Evolutionary conservation across 2,113 vertebrate species (phyloP).

Genomic region (Tragulus kanchil): DNA sequence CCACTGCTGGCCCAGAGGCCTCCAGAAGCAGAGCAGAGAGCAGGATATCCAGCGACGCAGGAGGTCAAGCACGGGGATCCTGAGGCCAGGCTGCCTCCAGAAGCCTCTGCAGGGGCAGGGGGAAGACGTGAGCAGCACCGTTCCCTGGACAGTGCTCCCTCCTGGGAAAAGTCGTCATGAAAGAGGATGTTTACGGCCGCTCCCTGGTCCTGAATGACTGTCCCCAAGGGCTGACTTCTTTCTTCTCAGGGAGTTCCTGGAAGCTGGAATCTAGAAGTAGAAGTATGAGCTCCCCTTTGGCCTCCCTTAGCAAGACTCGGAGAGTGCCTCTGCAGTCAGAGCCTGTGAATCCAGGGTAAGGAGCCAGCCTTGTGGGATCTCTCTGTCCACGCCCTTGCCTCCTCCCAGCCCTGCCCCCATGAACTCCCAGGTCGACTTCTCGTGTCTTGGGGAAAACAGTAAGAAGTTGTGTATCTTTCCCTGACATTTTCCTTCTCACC

Average conservation of each 20-base stretch:
- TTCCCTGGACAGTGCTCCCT: background rate
- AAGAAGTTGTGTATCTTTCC: background rate
- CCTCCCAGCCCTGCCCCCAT: background rate
- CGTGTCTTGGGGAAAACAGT: background rate
- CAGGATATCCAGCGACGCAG: too few relatives aligned
- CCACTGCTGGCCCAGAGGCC: background rate
- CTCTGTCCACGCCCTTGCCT: background rate
- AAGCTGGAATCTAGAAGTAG: slow-evolving; percentile 16
- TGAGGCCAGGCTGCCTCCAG: background rate
- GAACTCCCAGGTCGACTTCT: background rate
- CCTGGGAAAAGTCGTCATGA: background rate
- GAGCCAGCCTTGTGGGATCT: background rate
- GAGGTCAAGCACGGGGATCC: background rate
- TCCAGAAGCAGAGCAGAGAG: background rate
- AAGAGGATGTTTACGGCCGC: background rate
- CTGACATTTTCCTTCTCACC: background rate
- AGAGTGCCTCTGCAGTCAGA: slow-evolving; percentile 77
- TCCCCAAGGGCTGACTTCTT: slow-evolving; percentile 28
- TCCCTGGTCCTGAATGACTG: background rate
- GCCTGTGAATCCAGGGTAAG: slow-evolving; percentile 70
- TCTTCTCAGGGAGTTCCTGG: slow-evolving; percentile 66
- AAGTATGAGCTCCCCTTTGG: slow-evolving; percentile 82
- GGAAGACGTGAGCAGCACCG: background rate
- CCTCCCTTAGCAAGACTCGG: slow-evolving; percentile 80
- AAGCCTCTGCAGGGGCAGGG: background rate